Percentiles rank a stretch among this genome's conserved stretches.
Conservation (phyloP, 2,888 invertebrate species). For the Stomorhina lunata region DNA sequence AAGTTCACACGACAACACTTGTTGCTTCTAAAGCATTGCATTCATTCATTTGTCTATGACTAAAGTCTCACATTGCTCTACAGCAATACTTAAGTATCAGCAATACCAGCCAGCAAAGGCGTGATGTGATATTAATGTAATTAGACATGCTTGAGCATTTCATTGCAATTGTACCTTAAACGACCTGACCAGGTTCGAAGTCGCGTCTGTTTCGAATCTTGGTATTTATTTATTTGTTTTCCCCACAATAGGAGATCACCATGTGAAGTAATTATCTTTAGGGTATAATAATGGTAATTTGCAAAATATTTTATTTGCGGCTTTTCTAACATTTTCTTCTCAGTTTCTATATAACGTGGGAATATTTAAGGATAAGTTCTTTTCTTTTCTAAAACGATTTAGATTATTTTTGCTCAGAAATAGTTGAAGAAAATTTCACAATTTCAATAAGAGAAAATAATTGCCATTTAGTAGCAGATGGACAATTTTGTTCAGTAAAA, state of each 20-base stretch:
- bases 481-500: slow-evolving; percentile 9
- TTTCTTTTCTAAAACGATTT: background rate
- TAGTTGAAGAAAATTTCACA: slow-evolving; percentile 32
- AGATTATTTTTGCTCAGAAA: background rate
- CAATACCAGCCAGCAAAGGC: slow-evolving; percentile 61
- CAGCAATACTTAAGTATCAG: too few species aligned
- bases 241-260: background rate
- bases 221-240: slow-evolving; percentile 22
- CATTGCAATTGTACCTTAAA: slow-evolving; percentile 34
- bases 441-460: slow-evolving; percentile 23
- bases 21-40: too few species aligned
- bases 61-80: too few species aligned
- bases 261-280: slow-evolving; percentile 19
- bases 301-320: slow-evolving; percentile 33
- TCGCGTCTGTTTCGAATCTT: background rate
- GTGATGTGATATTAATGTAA: slow-evolving; percentile 65
- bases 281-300: slow-evolving; percentile 21
- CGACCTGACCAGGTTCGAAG: background rate
- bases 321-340: background rate
- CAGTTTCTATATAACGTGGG: slow-evolving; percentile 36
- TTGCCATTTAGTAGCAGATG: slow-evolving; percentile 8
- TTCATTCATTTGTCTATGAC: too few species aligned
- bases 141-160: slow-evolving; percentile 64
- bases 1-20: slow-evolving; percentile 65
- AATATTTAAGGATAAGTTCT: slow-evolving; percentile 23